Percentiles rank a stretch among this genome's conserved stretches.
These are phyloP conservation scores for Molossus alvarezi DNA, from an alignment of 2,797 vertebrate genomes.

Conservation along the genomic window DNA sequence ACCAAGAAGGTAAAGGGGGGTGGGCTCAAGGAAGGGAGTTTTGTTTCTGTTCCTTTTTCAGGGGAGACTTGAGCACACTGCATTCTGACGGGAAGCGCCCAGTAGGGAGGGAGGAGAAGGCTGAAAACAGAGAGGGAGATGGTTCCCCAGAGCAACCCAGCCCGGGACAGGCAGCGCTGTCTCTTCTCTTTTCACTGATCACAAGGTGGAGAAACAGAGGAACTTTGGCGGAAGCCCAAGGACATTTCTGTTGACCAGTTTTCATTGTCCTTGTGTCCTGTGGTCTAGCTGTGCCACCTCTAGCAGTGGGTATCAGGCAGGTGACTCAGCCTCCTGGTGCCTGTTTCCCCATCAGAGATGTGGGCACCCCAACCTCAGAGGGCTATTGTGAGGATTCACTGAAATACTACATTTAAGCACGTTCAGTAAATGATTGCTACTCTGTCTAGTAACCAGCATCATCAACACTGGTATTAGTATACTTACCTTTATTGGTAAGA, in stretches of 20 bases:
- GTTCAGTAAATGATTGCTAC: not conserved
- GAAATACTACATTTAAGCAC: not conserved
- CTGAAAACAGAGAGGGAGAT: not conserved
- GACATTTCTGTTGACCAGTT: not conserved
- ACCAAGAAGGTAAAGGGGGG: not conserved
- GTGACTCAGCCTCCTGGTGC: not conserved
- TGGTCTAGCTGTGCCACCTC: not conserved
- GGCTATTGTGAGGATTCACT: not conserved
- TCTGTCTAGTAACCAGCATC: not conserved
- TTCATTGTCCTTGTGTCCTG: not conserved
- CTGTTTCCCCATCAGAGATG: not conserved
- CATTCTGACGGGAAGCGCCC: not conserved
- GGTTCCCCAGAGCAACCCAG: not conserved
- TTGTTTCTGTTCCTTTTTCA: not conserved
- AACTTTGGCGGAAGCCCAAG: not conserved
- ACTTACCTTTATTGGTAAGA: not conserved
- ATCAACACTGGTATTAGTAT: not conserved
- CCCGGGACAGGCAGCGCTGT: accelerated
- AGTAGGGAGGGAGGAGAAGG: not conserved
- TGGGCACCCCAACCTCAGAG: not conserved
- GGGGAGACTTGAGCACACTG: not conserved
- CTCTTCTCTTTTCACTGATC: not conserved
- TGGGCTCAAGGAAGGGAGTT: not conserved
- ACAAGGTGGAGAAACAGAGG: too few relatives aligned
- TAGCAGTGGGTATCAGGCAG: not conserved